Conservation (phyloP, 64 coral and sea anemone species). For the Anthopleura sola region DNA sequence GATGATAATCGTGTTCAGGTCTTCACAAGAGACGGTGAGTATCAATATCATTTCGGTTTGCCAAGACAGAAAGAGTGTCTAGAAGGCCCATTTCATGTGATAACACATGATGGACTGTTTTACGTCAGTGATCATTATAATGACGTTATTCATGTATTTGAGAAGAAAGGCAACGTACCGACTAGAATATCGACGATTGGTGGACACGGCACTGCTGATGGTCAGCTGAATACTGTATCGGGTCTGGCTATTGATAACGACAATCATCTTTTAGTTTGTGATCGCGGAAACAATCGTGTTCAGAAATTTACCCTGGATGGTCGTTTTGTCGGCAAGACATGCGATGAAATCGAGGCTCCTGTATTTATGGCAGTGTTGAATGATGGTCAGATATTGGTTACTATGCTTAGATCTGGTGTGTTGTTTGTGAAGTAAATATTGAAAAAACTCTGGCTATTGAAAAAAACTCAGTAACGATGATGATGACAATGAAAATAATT, state of each 20-base stretch:
- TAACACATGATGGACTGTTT: too few relatives aligned
- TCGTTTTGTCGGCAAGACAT: background rate
- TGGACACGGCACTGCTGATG: background rate
- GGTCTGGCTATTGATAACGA: slow-evolving; percentile 4
- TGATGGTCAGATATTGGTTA: background rate
- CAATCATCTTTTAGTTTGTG: background rate
- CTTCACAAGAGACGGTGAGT: slow-evolving; percentile 8
- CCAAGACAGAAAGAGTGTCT: background rate
- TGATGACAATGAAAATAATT: too few relatives aligned
- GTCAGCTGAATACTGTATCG: background rate
- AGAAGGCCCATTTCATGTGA: background rate
- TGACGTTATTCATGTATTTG: too few relatives aligned
- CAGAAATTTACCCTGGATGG: background rate
- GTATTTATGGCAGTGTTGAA: background rate
- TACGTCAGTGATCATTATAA: too few relatives aligned
- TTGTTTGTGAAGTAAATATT: background rate
- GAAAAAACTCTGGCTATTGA: too few relatives aligned
- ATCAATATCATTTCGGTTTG: background rate
- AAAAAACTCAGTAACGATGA: too few relatives aligned
- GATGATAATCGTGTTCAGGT: slow-evolving; percentile 11
- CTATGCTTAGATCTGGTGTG: background rate
- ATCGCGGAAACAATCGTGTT: background rate
- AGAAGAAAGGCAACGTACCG: too few relatives aligned
- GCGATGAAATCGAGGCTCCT: background rate
- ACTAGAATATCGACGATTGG: too few relatives aligned